Conservation (phyloP, 2,113 vertebrate genomes). For the Camelus dromedarius region DNA sequence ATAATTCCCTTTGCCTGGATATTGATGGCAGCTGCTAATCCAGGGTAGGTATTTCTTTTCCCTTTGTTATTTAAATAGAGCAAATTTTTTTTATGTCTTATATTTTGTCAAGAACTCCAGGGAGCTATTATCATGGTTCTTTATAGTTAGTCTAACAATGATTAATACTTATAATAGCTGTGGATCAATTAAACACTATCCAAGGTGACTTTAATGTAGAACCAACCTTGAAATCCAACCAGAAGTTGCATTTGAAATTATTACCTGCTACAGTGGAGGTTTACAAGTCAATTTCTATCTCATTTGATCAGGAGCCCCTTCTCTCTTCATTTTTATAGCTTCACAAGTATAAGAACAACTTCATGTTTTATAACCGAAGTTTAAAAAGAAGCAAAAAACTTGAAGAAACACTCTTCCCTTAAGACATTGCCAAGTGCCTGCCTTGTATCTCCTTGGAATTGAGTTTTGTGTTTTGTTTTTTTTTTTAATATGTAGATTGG, state of each 20-base stretch:
- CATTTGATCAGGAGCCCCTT: conserved; percentile 3
- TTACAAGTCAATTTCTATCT: conserved; percentile 32
- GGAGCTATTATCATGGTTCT: not conserved
- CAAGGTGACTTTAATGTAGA: not conserved
- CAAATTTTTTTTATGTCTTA: not conserved
- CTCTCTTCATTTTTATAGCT: not conserved
- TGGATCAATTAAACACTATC: conserved; percentile 19
- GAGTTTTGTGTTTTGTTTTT: not conserved
- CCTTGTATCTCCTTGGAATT: conserved; percentile 7
- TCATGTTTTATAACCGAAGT: not conserved
- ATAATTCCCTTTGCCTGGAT: conserved; percentile 68
- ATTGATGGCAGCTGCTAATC: conserved; percentile 59
- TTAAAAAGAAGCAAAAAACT: not conserved
- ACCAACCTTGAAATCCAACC: conserved; percentile 34
- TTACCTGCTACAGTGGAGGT: not conserved
- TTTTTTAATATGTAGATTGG: not conserved
- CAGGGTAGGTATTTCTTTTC: not conserved
- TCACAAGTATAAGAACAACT: not conserved
- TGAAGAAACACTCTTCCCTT: not conserved
- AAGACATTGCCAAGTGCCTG: not conserved
- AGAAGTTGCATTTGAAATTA: conserved; percentile 36
- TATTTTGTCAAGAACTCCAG: conserved; percentile 13
- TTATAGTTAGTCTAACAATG: conserved; percentile 34
- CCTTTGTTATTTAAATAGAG: not conserved
- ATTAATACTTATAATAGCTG: conserved; percentile 36